These are phyloP conservation scores for Telenomus remus DNA, from an alignment of 1,140 invertebrate genomes.

Conservation along the genomic window DNA sequence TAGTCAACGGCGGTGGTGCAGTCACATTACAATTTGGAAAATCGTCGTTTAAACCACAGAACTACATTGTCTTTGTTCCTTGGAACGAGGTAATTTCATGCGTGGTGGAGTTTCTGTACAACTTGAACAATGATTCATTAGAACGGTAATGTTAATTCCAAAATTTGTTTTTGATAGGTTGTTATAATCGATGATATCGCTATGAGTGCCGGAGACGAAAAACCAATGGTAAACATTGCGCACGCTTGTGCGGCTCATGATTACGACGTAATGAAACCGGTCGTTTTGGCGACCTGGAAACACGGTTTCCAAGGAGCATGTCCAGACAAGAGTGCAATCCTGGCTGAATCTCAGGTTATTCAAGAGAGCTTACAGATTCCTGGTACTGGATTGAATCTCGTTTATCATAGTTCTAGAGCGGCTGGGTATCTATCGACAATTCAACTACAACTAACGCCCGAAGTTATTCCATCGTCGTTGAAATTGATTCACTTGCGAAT, in stretches of 20 bases:
- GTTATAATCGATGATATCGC: conserved; percentile 91
- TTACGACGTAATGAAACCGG: conserved; percentile 95
- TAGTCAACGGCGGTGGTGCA: conserved; percentile 97
- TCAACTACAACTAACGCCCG: conserved; percentile 93
- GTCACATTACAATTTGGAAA: conserved; percentile 95
- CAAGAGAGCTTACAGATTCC: conserved; percentile 96
- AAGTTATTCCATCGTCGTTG: conserved; percentile 86
- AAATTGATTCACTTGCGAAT: conserved; percentile 92
- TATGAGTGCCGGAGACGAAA: conserved; percentile 90
- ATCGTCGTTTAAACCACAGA: conserved; percentile 91
- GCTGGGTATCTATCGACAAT: conserved; percentile 96
- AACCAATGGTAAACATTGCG: conserved; percentile 77
- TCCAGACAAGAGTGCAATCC: conserved; percentile 91
- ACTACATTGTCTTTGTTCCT: conserved; percentile 94
- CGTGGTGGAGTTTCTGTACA: not conserved
- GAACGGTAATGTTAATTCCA: not conserved
- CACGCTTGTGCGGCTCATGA: conserved; percentile 92
- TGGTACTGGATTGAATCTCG: conserved; percentile 92
- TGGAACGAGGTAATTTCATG: conserved; percentile 91
- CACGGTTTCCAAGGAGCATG: conserved; percentile 96
- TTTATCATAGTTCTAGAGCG: conserved; percentile 94
- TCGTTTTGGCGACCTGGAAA: conserved; percentile 96
- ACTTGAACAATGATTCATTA: not conserved
- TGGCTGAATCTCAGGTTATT: conserved; percentile 95
- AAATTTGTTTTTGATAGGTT: conserved; percentile 75